phyloP scores from a whole-genome alignment of 2,888 invertebrate species.

The Schizaphis graminum region DNA sequence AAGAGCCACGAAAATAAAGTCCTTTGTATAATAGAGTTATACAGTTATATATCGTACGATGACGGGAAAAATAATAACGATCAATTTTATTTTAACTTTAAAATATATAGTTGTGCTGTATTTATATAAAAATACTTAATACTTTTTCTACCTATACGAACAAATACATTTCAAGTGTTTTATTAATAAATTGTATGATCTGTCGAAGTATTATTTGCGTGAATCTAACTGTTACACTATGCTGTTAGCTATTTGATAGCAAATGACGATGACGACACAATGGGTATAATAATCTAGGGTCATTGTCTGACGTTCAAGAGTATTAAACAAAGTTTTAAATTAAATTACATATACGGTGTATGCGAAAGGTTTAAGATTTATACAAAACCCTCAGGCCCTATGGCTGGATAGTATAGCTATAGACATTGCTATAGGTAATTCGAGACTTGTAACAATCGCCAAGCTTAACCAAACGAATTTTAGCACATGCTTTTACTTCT shows the following conservation, averaged over 20 bases:
- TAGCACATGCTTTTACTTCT: neutral
- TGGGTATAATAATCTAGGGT: neutral
- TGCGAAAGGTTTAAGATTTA: neutral
- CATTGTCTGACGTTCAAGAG: neutral
- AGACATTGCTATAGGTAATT: neutral
- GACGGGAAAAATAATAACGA: neutral
- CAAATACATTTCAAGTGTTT: neutral
- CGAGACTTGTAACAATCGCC: neutral
- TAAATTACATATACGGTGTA: too few species aligned
- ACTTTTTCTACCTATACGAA: neutral
- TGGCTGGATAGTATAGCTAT: neutral
- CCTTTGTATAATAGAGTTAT: neutral
- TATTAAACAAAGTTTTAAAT: neutral
- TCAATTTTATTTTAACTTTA: neutral
- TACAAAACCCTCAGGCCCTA: neutral
- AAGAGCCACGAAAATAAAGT: neutral
- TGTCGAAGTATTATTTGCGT: neutral
- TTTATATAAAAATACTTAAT: neutral
- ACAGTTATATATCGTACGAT: neutral
- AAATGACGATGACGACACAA: neutral
- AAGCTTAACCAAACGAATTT: neutral
- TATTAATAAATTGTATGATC: neutral
- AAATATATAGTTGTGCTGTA: neutral
- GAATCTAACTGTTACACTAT: neutral
- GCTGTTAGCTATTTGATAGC: neutral